These are phyloP conservation scores for Bursaphelenchus okinawaensis DNA, from an alignment of 2,888 invertebrate species.

Conservation along the genomic window DNA sequence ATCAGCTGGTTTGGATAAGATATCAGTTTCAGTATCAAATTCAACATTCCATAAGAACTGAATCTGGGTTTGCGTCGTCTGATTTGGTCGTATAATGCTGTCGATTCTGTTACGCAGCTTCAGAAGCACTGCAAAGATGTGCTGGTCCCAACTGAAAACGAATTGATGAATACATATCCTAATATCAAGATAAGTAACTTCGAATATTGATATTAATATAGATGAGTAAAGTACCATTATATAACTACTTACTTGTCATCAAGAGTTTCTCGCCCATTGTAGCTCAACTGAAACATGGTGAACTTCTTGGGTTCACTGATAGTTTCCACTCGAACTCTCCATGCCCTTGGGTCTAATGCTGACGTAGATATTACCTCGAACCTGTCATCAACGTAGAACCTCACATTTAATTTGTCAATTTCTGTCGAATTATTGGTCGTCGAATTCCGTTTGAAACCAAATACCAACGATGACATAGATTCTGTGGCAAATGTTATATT, in stretches of 20 bases:
- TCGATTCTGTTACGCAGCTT: conserved; percentile 12
- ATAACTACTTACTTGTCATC: not conserved
- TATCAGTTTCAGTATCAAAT: not conserved
- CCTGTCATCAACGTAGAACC: conserved; percentile 46
- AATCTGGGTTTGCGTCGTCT: not conserved
- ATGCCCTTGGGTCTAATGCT: conserved; percentile 33
- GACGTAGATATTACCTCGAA: conserved; percentile 40
- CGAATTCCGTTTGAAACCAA: conserved; percentile 18
- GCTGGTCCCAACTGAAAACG: conserved; percentile 30
- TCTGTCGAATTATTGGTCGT: conserved; percentile 4
- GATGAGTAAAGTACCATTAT: too few species aligned
- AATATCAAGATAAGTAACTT: not conserved
- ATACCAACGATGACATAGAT: conserved; percentile 15
- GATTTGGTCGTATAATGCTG: not conserved
- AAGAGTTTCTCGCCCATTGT: not conserved
- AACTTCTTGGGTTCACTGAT: conserved; percentile 6
- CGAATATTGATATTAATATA: conserved; percentile 4
- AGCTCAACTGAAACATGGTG: conserved; percentile 18
- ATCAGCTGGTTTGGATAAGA: not conserved
- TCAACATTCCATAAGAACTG: not conserved
- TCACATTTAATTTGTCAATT: conserved; percentile 17
- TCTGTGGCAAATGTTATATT: conserved; percentile 20
- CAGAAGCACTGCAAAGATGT: conserved; percentile 31
- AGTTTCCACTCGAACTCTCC: conserved; percentile 33
- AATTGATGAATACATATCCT: not conserved